Evolutionary conservation across 2,113 vertebrate genomes (phyloP).

Genomic region (Spea bombifrons): DNA sequence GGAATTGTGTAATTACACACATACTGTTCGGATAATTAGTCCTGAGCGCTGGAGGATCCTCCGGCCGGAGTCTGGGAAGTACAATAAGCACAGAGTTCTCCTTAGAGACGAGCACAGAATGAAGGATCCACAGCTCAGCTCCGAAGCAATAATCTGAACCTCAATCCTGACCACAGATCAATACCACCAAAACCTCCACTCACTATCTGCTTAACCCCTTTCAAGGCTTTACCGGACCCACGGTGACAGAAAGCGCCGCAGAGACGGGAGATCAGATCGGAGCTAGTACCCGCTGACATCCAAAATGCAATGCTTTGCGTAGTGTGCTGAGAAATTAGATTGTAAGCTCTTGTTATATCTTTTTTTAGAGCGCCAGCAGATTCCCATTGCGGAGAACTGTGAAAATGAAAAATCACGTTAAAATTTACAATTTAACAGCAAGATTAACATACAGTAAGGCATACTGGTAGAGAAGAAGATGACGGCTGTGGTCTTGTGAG

Average conservation of each 20-base stretch:
- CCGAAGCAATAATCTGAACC: constrained; percentile 44
- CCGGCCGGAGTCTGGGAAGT: constrained; percentile 40
- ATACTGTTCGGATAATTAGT: constrained; percentile 44
- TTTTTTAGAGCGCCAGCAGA: too few relatives aligned
- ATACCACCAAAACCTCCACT: constrained; percentile 33
- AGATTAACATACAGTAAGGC: too few relatives aligned
- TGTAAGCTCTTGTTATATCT: too few relatives aligned
- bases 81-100: constrained; percentile 43
- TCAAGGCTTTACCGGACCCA: constrained; percentile 8
- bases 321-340: too few relatives aligned
- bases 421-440: too few relatives aligned
- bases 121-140: constrained; percentile 41
- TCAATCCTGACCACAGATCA: constrained; percentile 30
- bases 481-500: too few relatives aligned
- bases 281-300: not conserved
- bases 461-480: too few relatives aligned
- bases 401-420: too few relatives aligned
- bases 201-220: constrained; percentile 41
- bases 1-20: constrained; percentile 46
- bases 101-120: constrained; percentile 44
- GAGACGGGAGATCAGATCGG: not conserved
- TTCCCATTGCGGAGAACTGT: too few relatives aligned
- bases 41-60: constrained; percentile 46
- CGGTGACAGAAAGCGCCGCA: not conserved
- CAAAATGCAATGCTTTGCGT: not conserved